phyloP scores from a whole-genome alignment of 2,797 vertebrate species.

The Anisognathus igniventris region DNA sequence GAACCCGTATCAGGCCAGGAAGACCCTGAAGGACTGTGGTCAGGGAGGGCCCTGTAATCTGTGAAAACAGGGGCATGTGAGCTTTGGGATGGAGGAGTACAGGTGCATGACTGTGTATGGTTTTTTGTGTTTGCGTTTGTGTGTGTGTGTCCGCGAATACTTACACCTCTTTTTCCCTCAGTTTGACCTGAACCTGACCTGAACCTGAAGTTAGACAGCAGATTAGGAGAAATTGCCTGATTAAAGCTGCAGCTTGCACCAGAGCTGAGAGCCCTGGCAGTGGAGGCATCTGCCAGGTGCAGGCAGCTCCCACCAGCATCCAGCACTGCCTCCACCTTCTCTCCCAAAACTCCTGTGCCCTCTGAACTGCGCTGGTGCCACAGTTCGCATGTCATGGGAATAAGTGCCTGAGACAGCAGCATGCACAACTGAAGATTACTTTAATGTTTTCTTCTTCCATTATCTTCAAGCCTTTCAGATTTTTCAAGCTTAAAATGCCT shows the following conservation, averaged over 20 bases:
- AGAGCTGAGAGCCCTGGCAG: neutral
- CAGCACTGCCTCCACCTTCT: neutral
- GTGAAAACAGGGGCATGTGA: neutral
- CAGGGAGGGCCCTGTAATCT: neutral
- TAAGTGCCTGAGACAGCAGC: neutral
- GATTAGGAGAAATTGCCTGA: neutral
- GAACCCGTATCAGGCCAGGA: accelerated
- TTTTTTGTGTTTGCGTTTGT: too few species aligned
- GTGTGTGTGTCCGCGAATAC: neutral
- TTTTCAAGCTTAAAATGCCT: neutral
- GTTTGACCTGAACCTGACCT: neutral
- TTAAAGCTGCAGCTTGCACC: accelerated
- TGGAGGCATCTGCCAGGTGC: neutral
- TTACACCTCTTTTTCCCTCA: neutral
- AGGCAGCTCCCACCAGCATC: neutral
- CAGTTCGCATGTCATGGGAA: accelerated
- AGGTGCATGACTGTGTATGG: too few species aligned
- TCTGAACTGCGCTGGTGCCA: accelerated
- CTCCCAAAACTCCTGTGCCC: neutral
- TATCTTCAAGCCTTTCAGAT: neutral
- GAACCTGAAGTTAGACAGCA: neutral
- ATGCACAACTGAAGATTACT: neutral
- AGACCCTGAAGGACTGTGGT: too few species aligned
- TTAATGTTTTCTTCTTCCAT: neutral
- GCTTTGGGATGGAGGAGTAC: accelerated